Conservation (phyloP, 1,140 invertebrate species). For the Caenorhabditis remanei region DNA sequence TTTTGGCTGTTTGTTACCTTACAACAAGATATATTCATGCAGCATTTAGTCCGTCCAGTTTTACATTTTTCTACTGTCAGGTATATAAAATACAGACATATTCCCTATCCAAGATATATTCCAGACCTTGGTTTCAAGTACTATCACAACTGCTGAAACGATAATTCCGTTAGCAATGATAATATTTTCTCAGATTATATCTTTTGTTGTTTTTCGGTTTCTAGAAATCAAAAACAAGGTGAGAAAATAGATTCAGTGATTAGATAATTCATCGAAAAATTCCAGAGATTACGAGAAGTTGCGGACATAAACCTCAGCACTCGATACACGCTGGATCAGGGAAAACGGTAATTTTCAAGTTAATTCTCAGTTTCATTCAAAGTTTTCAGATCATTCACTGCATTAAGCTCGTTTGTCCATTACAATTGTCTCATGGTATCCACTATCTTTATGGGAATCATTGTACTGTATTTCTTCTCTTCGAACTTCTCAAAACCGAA, state of each 20-base stretch:
- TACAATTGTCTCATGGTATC: conserved; percentile 5
- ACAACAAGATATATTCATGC: conserved; percentile 38
- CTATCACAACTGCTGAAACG: conserved; percentile 16
- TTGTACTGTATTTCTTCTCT: neutral
- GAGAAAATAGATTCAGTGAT: neutral
- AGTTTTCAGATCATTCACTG: conserved; percentile 14
- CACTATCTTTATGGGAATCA: neutral
- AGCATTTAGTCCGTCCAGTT: neutral
- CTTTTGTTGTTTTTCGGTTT: neutral
- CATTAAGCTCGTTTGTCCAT: neutral
- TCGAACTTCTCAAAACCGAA: neutral
- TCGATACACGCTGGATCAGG: conserved; percentile 11
- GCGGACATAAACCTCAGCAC: conserved; percentile 11
- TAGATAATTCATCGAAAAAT: neutral
- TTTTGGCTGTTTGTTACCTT: neutral
- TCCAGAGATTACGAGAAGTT: conserved; percentile 13
- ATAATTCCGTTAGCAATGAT: neutral
- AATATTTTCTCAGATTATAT: neutral
- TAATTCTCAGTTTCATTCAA: neutral
- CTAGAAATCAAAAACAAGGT: neutral
- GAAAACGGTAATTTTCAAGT: neutral
- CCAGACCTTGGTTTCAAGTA: neutral
- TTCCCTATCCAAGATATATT: neutral
- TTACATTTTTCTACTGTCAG: conserved; percentile 40
- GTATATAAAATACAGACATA: neutral